These are phyloP conservation scores for Pseudomyrmex gracilis DNA, from an alignment of 1,140 invertebrate species.

Conservation along the genomic window DNA sequence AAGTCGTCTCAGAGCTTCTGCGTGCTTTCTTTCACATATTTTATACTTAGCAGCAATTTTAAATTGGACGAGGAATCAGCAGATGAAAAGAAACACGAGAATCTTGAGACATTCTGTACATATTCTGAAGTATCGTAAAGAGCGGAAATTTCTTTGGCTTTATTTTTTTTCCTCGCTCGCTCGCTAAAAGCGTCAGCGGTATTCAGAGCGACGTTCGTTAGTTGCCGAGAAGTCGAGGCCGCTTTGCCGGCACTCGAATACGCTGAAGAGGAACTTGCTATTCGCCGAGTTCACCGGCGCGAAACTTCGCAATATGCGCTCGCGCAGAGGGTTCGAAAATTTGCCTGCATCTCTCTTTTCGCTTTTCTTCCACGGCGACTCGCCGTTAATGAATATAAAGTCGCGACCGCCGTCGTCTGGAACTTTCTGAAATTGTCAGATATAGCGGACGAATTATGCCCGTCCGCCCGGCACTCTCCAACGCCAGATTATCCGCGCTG, in stretches of 20 bases:
- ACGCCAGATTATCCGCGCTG: slow-evolving; percentile 12
- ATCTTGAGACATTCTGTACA: slow-evolving; percentile 13
- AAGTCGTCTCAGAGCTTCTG: not conserved
- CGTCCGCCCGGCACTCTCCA: not conserved
- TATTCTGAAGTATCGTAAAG: slow-evolving; percentile 12
- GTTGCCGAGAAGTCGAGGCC: slow-evolving; percentile 34
- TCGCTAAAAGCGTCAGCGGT: slow-evolving; percentile 13
- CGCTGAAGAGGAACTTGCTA: slow-evolving; percentile 15
- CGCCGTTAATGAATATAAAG: slow-evolving; percentile 66
- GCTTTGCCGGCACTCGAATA: slow-evolving; percentile 45
- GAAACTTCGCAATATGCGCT: slow-evolving; percentile 56
- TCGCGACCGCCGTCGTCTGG: slow-evolving; percentile 37
- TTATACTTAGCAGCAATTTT: slow-evolving; percentile 1
- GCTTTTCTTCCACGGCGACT: slow-evolving; percentile 21
- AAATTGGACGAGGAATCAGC: slow-evolving; percentile 20
- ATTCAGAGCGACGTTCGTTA: slow-evolving; percentile 40
- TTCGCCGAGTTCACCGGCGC: slow-evolving; percentile 44
- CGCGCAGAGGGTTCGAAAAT: slow-evolving; percentile 34
- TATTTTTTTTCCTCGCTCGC: slow-evolving; percentile 5
- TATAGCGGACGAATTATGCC: slow-evolving; percentile 41
- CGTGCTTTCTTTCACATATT: slow-evolving; percentile 8
- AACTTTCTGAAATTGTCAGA: slow-evolving; percentile 55
- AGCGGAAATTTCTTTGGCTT: slow-evolving; percentile 23
- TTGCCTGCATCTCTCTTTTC: not conserved
- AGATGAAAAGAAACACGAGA: slow-evolving; percentile 9